phyloP scores from a whole-genome alignment of 2,797 vertebrate genomes.

The Thamnophis elegans region DNA sequence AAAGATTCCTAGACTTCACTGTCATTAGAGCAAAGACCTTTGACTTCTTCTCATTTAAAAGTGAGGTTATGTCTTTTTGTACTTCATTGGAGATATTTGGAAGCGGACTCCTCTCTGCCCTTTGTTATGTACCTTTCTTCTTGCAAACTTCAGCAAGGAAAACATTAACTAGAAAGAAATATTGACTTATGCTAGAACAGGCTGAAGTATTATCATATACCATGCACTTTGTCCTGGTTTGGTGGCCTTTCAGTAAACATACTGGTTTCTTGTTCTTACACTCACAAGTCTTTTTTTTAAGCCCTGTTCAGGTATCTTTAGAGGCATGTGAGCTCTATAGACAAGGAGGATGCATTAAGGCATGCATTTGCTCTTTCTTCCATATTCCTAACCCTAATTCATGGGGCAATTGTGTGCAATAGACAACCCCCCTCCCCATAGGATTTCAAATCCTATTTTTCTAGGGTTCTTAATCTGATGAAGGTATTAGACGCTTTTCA shows the following conservation, averaged over 20 bases:
- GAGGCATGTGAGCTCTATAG: background rate
- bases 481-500: background rate
- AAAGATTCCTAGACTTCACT: background rate
- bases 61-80: background rate
- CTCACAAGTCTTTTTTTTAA: background rate
- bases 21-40: conserved; percentile 2
- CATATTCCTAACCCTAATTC: background rate
- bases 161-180: conserved; percentile 60
- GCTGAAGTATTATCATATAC: conserved; percentile 52
- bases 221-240: conserved; percentile 53
- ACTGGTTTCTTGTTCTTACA: conserved; percentile 5
- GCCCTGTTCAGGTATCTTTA: background rate
- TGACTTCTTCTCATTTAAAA: conserved; percentile 9
- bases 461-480: background rate
- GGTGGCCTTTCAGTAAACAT: conserved; percentile 47
- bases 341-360: background rate
- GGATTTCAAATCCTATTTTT: background rate
- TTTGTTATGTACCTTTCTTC: conserved; percentile 33
- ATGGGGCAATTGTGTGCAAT: background rate
- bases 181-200: conserved; percentile 42
- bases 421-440: background rate
- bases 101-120: conserved; percentile 28
- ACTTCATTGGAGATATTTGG: background rate
- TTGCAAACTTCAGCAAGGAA: conserved; percentile 49
- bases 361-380: background rate